These are phyloP conservation scores for Sphaerophoria rueppellii DNA, from an alignment of 2,888 invertebrate species.

Conservation along the genomic window DNA sequence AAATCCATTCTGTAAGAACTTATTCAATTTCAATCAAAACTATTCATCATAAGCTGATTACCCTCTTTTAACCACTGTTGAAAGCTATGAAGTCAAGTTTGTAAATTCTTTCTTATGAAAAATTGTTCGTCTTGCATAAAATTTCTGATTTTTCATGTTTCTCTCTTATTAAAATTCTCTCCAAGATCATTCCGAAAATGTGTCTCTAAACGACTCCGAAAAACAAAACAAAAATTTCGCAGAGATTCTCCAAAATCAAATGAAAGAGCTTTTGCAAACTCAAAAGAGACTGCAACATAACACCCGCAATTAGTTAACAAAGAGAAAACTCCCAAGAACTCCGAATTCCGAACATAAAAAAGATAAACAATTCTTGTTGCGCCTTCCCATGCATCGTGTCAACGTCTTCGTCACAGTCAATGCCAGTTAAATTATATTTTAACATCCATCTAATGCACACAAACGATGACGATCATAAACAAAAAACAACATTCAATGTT, in stretches of 20 bases:
- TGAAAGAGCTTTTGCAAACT: background rate
- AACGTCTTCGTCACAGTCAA: conserved; percentile 7
- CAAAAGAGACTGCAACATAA: conserved; percentile 9
- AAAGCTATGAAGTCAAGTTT: no score
- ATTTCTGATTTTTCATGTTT: no score
- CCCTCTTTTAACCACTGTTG: no score
- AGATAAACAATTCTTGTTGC: no score
- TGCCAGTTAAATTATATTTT: conserved; percentile 19
- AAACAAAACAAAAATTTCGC: conserved; percentile 12
- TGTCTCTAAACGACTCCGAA: conserved; percentile 24
- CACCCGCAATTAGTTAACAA: background rate
- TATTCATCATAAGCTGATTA: no score
- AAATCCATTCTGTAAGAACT: no score
- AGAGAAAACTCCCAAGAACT: conserved; percentile 15
- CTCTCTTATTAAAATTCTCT: background rate
- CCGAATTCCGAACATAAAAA: background rate
- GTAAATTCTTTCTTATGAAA: no score
- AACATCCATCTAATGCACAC: conserved; percentile 1
- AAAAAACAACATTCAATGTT: conserved; percentile 36
- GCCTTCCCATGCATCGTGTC: background rate
- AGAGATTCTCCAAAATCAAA: conserved; percentile 15
- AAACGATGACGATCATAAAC: conserved; percentile 18
- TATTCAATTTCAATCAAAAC: no score
- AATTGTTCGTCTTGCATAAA: no score
- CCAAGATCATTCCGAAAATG: conserved; percentile 7